Conservation (phyloP, 2,113 vertebrate genomes). For the Bos javanicus region DNA sequence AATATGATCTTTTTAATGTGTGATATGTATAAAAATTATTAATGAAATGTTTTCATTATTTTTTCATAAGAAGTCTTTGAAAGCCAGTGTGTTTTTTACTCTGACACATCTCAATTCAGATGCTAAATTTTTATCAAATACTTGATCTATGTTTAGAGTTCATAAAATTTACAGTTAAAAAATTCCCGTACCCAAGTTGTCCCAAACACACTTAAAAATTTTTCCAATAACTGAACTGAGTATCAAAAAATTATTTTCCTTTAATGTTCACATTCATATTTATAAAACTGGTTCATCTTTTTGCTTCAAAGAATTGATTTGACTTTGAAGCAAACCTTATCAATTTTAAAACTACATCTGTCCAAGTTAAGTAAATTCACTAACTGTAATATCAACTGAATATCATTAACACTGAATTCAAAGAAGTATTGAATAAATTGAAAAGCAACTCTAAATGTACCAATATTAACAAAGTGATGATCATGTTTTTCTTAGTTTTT, state of each 20-base stretch:
- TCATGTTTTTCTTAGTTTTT: neutral
- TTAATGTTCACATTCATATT: slow-evolving; percentile 1
- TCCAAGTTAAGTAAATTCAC: neutral
- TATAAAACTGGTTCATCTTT: slow-evolving; percentile 5
- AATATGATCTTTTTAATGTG: neutral
- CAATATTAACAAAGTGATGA: neutral
- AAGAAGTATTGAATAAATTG: neutral
- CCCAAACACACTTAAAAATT: neutral
- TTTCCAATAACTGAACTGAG: neutral
- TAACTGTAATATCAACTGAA: neutral
- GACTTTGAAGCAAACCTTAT: neutral
- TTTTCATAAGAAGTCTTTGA: neutral
- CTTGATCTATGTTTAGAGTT: neutral
- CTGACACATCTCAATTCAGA: neutral
- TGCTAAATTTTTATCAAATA: neutral
- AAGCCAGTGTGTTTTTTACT: neutral
- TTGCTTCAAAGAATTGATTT: neutral
- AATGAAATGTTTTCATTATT: neutral
- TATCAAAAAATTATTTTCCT: neutral
- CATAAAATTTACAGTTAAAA: neutral
- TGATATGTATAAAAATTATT: neutral
- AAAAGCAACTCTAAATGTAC: neutral
- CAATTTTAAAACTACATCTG: neutral
- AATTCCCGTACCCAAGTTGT: neutral
- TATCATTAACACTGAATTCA: neutral